Conservation (phyloP, 1,140 invertebrate species). For the Venustaconcha ellipsiformis region DNA sequence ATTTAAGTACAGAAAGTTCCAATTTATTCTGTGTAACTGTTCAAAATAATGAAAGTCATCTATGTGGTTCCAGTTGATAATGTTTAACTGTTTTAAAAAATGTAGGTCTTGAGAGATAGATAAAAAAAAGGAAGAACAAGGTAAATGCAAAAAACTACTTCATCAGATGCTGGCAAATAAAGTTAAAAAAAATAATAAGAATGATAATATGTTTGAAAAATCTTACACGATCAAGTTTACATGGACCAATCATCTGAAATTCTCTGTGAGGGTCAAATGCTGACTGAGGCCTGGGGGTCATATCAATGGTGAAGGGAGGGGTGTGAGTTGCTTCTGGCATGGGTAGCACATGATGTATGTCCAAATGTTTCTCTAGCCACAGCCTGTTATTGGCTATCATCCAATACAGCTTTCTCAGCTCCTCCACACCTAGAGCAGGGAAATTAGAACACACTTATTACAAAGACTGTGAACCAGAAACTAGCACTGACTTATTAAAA, state of each 20-base stretch:
- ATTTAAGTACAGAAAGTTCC: too few species aligned
- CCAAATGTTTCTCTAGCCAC: conserved; percentile 60
- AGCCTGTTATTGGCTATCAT: conserved; percentile 53
- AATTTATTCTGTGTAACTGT: too few species aligned
- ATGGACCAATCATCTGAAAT: conserved; percentile 53
- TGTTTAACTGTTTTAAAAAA: too few species aligned
- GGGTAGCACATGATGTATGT: conserved; percentile 45
- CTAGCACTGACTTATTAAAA: neutral
- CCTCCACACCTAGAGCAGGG: conserved; percentile 35
- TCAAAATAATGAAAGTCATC: too few species aligned
- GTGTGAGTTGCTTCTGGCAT: conserved; percentile 9
- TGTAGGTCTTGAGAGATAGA: neutral
- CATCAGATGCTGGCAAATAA: neutral
- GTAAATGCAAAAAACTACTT: neutral
- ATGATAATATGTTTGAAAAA: neutral
- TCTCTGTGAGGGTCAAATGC: conserved; percentile 52
- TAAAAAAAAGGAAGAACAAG: neutral
- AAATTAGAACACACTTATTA: conserved; percentile 5
- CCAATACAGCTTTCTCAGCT: conserved; percentile 46
- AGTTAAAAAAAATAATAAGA: neutral
- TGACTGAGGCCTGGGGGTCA: conserved; percentile 14
- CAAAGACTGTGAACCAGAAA: neutral
- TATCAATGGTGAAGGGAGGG: conserved; percentile 40
- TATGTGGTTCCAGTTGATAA: too few species aligned
- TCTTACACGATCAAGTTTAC: conserved; percentile 59